phyloP scores from a whole-genome alignment of 1,140 invertebrate genomes.

The Drosophila nigrodunni region DNA sequence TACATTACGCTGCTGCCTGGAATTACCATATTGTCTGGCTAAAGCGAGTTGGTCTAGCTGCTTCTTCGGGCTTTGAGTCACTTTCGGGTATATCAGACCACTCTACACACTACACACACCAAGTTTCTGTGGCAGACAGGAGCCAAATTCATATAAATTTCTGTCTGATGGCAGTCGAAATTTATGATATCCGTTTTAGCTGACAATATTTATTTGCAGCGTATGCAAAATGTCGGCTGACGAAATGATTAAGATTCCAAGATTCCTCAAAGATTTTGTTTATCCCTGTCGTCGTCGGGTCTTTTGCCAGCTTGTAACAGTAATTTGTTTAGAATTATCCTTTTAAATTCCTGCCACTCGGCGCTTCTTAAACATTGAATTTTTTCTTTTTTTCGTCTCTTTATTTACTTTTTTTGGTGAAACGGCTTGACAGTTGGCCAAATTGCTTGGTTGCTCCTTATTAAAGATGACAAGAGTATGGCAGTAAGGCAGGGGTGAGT shows the following conservation, averaged over 20 bases:
- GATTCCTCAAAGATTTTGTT: constrained; percentile 22
- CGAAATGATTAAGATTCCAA: constrained; percentile 32
- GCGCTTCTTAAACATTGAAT: constrained; percentile 18
- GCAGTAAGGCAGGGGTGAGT: too few relatives aligned
- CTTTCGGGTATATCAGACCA: constrained; percentile 18
- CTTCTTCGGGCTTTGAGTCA: constrained; percentile 1
- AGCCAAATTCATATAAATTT: constrained; percentile 10
- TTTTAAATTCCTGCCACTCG: constrained; percentile 62
- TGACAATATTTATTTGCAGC: constrained; percentile 35
- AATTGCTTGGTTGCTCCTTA: constrained; percentile 66
- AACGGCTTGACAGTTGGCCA: constrained; percentile 47
- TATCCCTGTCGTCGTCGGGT: constrained; percentile 20
- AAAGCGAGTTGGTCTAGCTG: constrained; percentile 29
- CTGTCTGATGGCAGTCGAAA: constrained; percentile 14
- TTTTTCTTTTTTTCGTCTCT: neutral
- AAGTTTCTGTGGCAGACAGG: constrained; percentile 12
- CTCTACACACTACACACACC: constrained; percentile 7
- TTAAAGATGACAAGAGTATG: constrained; percentile 18
- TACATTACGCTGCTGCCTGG: constrained; percentile 61
- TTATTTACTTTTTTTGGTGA: constrained; percentile 11
- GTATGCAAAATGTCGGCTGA: constrained; percentile 36
- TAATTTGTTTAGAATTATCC: constrained; percentile 81
- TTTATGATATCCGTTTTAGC: constrained; percentile 34
- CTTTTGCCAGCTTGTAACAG: constrained; percentile 49
- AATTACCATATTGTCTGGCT: constrained; percentile 78